phyloP scores from a whole-genome alignment of 2,888 invertebrate species.

The Caenorhabditis becei region DNA sequence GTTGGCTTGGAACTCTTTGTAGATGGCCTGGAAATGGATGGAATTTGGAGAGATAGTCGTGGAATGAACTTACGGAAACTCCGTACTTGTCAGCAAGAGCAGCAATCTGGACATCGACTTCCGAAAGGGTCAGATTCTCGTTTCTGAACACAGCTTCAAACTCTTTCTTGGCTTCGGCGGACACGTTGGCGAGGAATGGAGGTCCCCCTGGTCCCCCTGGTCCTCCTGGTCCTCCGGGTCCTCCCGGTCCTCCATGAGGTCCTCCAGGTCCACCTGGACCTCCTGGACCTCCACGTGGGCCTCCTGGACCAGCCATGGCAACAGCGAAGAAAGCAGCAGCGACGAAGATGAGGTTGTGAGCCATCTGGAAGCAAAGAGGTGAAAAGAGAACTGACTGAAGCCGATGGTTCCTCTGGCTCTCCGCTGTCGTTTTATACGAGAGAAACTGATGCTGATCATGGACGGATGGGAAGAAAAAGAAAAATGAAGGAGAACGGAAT shows the following conservation, averaged over 20 bases:
- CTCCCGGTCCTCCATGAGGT: slow-evolving; percentile 18
- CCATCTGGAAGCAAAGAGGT: slow-evolving; percentile 7
- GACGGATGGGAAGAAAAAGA: background rate
- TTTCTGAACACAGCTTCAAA: slow-evolving; percentile 47
- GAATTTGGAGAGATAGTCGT: too few species aligned
- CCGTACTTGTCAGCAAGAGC: slow-evolving; percentile 59
- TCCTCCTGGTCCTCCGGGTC: slow-evolving; percentile 14
- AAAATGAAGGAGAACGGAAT: background rate
- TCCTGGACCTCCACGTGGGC: slow-evolving; percentile 4
- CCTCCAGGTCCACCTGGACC: slow-evolving; percentile 23
- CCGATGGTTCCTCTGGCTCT: background rate
- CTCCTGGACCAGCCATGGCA: slow-evolving; percentile 17
- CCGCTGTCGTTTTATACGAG: background rate
- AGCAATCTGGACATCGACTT: slow-evolving; percentile 45
- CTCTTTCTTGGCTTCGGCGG: slow-evolving; percentile 24
- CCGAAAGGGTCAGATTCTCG: slow-evolving; percentile 47
- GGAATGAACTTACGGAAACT: slow-evolving; percentile 54
- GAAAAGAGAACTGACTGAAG: background rate
- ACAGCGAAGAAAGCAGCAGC: background rate
- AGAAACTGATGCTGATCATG: slow-evolving; percentile 8
- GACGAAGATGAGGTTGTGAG: background rate
- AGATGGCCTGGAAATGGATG: slow-evolving; percentile 34
- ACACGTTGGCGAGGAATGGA: slow-evolving; percentile 43
- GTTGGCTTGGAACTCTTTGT: slow-evolving; percentile 60
- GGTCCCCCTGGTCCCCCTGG: slow-evolving; percentile 27